phyloP scores from a whole-genome alignment of 2,797 vertebrate species.

The Acipenser oxyrinchus region DNA sequence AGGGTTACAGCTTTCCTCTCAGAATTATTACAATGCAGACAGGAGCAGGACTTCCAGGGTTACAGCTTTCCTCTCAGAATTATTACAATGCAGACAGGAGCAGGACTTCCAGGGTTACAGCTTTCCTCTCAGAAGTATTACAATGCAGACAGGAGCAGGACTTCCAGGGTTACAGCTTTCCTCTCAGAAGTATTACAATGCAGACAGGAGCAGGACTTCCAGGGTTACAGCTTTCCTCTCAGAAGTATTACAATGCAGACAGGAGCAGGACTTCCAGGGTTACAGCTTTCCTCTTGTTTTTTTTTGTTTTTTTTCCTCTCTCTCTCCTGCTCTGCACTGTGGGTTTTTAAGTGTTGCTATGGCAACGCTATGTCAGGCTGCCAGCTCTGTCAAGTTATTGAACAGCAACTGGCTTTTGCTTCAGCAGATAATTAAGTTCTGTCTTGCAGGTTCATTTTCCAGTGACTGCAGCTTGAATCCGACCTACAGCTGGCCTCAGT shows the following conservation, averaged over 20 bases:
- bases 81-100: constrained; percentile 27
- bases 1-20: too few species aligned
- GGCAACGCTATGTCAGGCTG: constrained; percentile 88
- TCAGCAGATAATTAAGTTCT: constrained; percentile 93
- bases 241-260: too few species aligned
- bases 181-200: too few species aligned
- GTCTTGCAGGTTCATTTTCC: constrained; percentile 89
- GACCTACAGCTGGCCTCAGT: constrained; percentile 77
- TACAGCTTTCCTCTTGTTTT: constrained; percentile 62
- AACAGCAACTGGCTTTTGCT: constrained; percentile 89
- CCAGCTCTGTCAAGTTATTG: constrained; percentile 93
- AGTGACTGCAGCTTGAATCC: constrained; percentile 76
- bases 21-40: too few species aligned
- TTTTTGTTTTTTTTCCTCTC: constrained; percentile 10
- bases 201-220: too few species aligned
- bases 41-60: constrained; percentile 35
- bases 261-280: constrained; percentile 65
- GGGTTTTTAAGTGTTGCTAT: constrained; percentile 52
- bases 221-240: too few species aligned
- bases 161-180: too few species aligned
- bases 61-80: too few species aligned
- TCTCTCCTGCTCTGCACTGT: constrained; percentile 64
- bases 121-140: too few species aligned
- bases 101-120: constrained; percentile 24
- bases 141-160: too few species aligned